Evolutionary conservation across 2,888 invertebrate species (phyloP), one percentile per base, ranked within the genome.

Genomic region (Aphelenchoides bicaudatus): DNA sequence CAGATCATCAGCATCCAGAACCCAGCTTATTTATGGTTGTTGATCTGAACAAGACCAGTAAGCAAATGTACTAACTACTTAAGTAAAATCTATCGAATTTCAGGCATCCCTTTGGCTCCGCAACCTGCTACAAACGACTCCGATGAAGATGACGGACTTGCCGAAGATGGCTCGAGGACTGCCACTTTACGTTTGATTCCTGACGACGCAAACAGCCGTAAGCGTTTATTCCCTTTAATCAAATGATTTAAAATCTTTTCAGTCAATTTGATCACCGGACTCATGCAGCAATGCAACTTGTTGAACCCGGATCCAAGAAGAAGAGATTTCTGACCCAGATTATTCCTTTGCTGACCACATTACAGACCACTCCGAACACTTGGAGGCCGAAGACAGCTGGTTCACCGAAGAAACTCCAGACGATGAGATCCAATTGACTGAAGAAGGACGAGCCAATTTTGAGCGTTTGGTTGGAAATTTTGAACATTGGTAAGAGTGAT

Each of bases 221-320:
- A 63, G 69, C 62, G 16, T 23, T 25, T 16, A n/a, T 52, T 10
- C 16, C 4, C 13, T 28, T 62, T 39, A 37, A 13, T 31, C 0
- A 16, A 25, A 19, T 27, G 8, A 53, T 19, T 43, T 43, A 6
- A 6, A 6, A 6, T 43, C 16, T n/a, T 43, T 43, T 48, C 37
- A 51, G 52, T 51, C 3, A 31, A 31, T 10, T 30, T 51, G 13
- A 43, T 28, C 6, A 31, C 34, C 70, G 82, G 82, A 89, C 66
- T 85, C 86, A 86, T 90, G 84, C 86, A 84, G 63, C 84, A 86
- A 39, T 89, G 89, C 74, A 89, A 89, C 80, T 85, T 86, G 16
- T 81, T 89, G 60, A 88, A 90, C 82, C 89, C 89, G 2, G 88
- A 49, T n/a, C n/a, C 28, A 43, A 29, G 58, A 58, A 25, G 58